Conservation (phyloP, 1,140 invertebrate genomes). For the Belonocnema kinseyi region DNA sequence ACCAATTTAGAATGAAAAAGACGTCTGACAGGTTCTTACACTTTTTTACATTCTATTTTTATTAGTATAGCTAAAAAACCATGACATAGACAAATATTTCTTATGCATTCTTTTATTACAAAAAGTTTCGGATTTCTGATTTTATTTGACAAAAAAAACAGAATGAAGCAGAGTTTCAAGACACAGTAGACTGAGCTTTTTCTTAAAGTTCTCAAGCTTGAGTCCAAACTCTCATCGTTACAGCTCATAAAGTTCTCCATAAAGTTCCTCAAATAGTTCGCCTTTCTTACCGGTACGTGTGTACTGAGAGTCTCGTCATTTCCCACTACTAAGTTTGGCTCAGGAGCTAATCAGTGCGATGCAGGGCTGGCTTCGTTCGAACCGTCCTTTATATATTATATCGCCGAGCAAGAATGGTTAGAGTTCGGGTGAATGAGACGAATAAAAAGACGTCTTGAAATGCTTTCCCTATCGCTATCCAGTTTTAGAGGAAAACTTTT, state of each 20-base stretch:
- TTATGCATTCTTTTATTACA: neutral
- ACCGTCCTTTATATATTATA: neutral
- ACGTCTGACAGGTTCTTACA: too few species aligned
- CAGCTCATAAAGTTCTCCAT: conserved; percentile 17
- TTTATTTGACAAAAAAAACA: neutral
- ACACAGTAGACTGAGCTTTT: conserved; percentile 17
- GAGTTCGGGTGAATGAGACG: conserved; percentile 34
- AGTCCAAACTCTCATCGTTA: conserved; percentile 26
- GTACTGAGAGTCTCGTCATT: conserved; percentile 9
- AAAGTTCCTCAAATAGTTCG: conserved; percentile 22
- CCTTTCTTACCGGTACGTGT: conserved; percentile 20
- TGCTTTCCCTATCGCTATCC: conserved; percentile 62
- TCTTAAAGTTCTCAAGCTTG: conserved; percentile 1
- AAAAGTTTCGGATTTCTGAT: neutral
- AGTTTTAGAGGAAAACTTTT: conserved; percentile 65
- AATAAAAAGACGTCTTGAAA: conserved; percentile 55
- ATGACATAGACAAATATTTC: neutral
- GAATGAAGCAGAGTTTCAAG: conserved; percentile 17
- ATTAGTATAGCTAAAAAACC: too few species aligned
- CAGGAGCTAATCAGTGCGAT: conserved; percentile 14
- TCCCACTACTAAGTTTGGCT: neutral
- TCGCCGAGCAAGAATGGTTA: conserved; percentile 24
- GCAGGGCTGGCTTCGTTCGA: neutral
- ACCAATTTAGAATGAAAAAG: too few species aligned
- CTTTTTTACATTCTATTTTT: too few species aligned